These are phyloP conservation scores for Caenorhabditis sp. DNA, from an alignment of 2,888 invertebrate species.

Conservation along the genomic window DNA sequence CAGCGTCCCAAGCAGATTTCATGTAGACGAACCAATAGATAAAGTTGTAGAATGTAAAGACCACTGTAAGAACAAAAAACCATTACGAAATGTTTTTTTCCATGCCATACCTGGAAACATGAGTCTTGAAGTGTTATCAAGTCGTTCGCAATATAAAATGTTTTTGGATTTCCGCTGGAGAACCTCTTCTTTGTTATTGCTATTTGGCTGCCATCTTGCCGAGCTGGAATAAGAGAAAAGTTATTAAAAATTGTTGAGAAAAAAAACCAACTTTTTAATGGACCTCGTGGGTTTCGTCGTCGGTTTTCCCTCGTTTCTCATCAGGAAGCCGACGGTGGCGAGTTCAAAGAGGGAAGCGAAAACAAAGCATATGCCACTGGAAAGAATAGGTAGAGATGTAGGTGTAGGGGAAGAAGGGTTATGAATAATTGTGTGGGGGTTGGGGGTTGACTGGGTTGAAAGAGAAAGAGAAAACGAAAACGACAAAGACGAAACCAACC, in stretches of 20 bases:
- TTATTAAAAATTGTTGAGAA: not conserved
- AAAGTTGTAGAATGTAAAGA: constrained; percentile 77
- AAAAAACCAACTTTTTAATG: constrained; percentile 46
- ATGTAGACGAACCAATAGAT: constrained; percentile 81
- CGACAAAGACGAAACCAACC: constrained; percentile 31
- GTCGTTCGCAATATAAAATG: constrained; percentile 70
- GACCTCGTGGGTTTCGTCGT: constrained; percentile 33
- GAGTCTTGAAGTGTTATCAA: constrained; percentile 76
- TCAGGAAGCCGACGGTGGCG: constrained; percentile 80
- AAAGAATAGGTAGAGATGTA: constrained; percentile 22
- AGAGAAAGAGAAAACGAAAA: no score
- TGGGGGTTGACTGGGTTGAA: no score
- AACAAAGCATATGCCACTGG: constrained; percentile 81
- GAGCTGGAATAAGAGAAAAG: constrained; percentile 30
- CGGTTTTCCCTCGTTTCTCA: constrained; percentile 76
- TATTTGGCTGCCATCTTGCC: constrained; percentile 55
- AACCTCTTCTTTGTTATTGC: constrained; percentile 35
- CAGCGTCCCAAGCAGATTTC: constrained; percentile 70
- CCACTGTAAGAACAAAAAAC: no score
- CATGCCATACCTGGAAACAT: no score
- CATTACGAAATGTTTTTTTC: no score
- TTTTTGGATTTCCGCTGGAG: constrained; percentile 54
- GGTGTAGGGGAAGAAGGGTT: constrained; percentile 8
- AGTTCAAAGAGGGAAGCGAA: constrained; percentile 82
- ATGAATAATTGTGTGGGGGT: constrained; percentile 53